Evolutionary conservation across 2,797 vertebrate species (phyloP).

Genomic region (Lateolabrax maculatus): DNA sequence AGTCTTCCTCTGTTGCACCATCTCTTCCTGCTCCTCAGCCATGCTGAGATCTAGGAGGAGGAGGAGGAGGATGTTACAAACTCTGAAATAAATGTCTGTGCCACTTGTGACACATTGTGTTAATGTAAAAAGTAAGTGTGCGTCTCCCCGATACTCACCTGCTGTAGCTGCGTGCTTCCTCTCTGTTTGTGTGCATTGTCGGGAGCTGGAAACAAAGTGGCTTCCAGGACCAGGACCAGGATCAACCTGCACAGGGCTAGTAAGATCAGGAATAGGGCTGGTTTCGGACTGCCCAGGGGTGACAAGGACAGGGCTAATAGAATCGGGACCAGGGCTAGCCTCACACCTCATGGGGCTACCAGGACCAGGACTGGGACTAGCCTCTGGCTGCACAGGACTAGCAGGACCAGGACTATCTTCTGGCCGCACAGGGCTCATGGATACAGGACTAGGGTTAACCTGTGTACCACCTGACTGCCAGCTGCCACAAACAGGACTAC

Average conservation of each 20-base stretch:
- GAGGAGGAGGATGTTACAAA: not conserved
- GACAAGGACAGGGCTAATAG: not conserved
- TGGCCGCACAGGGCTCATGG: not conserved
- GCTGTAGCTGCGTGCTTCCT: not conserved
- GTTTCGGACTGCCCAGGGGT: conserved; percentile 12
- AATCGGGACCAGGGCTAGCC: conserved; percentile 3
- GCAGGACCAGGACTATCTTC: not conserved
- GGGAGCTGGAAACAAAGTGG: not conserved
- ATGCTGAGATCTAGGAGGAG: conserved; percentile 8
- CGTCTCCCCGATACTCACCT: conserved; percentile 65
- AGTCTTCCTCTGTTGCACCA: not conserved
- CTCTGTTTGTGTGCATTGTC: not conserved
- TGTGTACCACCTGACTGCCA: not conserved
- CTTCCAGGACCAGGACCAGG: not conserved
- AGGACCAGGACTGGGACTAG: not conserved
- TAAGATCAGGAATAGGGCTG: not conserved
- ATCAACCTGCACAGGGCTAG: not conserved
- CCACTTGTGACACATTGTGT: no score
- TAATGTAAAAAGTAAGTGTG: no score
- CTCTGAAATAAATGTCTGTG: no score
- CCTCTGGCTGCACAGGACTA: not conserved
- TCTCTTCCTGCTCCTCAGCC: conserved; percentile 3
- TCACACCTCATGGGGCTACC: not conserved
- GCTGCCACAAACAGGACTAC: conserved; percentile 24
- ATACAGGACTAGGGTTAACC: not conserved